Evolutionary conservation across 2,797 vertebrate species (phyloP).

Genomic region (Dermochelys coriacea): DNA sequence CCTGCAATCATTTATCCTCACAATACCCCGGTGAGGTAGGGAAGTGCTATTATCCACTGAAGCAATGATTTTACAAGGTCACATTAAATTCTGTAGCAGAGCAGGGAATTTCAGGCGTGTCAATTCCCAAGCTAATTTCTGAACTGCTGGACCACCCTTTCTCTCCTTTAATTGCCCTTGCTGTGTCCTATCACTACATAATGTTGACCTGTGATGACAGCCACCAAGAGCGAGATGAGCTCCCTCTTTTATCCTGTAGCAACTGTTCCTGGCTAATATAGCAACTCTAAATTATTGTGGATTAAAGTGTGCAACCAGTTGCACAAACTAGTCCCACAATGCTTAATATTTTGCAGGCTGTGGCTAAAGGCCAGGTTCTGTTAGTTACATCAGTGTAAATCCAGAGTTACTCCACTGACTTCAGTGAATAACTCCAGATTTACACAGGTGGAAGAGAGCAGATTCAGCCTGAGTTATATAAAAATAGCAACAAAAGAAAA

Average conservation of each 20-base stretch:
- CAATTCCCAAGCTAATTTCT: background rate
- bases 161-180: background rate
- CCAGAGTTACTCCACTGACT: background rate
- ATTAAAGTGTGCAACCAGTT: background rate
- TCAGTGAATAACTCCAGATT: background rate
- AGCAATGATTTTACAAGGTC: background rate
- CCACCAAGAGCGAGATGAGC: background rate
- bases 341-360: rapidly evolving
- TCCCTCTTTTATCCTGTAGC: background rate
- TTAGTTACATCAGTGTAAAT: background rate
- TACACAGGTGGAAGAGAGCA: background rate
- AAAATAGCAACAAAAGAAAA: background rate
- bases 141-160: background rate
- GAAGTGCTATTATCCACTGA: background rate
- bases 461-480: background rate
- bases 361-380: background rate
- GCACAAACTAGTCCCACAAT: background rate
- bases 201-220: background rate
- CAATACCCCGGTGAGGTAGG: background rate
- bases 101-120: background rate
- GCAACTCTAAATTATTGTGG: background rate
- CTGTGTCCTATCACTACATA: background rate
- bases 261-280: background rate
- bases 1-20: background rate
- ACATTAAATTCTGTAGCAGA: background rate